Base-by-base conservation (phyloP, 2,113 vertebrate species). In the Felis chaus region DNA sequence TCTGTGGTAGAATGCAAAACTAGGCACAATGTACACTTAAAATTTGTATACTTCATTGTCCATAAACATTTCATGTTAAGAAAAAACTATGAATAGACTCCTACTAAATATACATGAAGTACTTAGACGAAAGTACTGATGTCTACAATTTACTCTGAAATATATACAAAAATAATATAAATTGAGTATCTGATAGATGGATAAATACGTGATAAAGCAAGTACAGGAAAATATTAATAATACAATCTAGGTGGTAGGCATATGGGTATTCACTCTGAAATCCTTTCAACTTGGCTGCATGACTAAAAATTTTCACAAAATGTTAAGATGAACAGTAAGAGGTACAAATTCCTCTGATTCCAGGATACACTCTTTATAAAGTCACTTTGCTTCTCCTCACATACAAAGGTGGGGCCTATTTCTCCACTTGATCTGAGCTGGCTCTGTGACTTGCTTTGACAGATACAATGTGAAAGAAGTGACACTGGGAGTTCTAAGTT, bases 291-390 rank as follows among this genome's bases (percentile, higher is more conserved):
- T 39, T 84, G 31, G 53, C 36, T 83, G 41, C 55, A 61, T 66
- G 27, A 87, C 45, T 96, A 45, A 93, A 84, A 93, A 66, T 55
- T 27, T 96, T 88, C 76, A 87, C 31, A 93, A 73, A 93, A 53
- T 73, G n/a, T 7, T 87, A 61, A 61, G 18, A 29, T 15, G 21
- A 5, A 29, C 12, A 25, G 2, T n/a, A 61, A 69, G 3, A 29
- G 45, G 25, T 5, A 96, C 25, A 92, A 96, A 97, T 94, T 93
- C 74, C 21, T 94, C 55, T 45, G 23, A 93, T 87, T 95, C 69
- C 27, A 93, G 48, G 36, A 84, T 7, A 93, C 10, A 90, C 31
- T 3, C 48, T 93, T 88, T 88, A 71, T 23, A 83, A 78, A 66
- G 23, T 89, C 29, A 95, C 33, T 91, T 83, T 68, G 0, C 73